phyloP scores from a whole-genome alignment of 1,140 invertebrate genomes.

The Whitmania pigra region DNA sequence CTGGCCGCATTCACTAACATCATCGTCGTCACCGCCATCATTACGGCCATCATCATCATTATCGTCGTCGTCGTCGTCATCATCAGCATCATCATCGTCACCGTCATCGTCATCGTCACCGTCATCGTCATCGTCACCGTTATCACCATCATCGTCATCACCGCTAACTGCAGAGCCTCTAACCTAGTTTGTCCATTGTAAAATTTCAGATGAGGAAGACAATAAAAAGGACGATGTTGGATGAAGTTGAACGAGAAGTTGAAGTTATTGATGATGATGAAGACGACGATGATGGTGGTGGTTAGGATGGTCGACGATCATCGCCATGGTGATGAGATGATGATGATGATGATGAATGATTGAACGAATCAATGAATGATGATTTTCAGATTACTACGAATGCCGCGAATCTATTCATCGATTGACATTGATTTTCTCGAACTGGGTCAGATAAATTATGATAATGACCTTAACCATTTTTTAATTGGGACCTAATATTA shows the following conservation, averaged over 20 bases:
- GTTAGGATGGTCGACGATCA: background rate
- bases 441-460: no score
- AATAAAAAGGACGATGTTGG: background rate
- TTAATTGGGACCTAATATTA: no score
- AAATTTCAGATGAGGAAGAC: background rate
- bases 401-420: background rate
- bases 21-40: slow-evolving; percentile 4
- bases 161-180: background rate
- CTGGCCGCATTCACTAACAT: background rate
- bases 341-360: background rate
- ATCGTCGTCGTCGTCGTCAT: background rate
- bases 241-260: background rate
- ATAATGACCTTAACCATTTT: no score
- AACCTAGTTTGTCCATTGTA: background rate
- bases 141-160: slow-evolving; percentile 6
- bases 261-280: background rate
- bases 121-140: background rate
- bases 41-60: background rate
- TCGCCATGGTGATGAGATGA: background rate
- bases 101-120: background rate
- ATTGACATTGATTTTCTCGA: no score
- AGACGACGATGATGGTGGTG: background rate
- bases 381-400: background rate
- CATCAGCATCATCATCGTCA: slow-evolving; percentile 5
- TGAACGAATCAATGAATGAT: no score